Base-by-base conservation (phyloP, 2,113 vertebrate genomes). In the Trinectes maculatus region DNA sequence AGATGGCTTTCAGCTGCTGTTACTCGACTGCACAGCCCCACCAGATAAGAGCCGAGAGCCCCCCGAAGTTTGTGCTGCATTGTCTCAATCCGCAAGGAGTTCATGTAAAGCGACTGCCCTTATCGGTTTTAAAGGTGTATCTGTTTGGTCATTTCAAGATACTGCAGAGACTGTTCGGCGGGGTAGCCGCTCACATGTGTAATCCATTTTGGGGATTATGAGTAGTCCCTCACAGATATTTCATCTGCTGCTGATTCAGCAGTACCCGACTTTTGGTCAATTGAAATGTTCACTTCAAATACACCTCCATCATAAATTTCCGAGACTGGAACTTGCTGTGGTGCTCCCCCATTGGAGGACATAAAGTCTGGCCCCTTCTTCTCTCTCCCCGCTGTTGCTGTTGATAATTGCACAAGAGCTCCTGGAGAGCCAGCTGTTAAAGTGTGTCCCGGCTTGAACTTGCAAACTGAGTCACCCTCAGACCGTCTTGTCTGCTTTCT, bases 1-100 rank as follows among this genome's bases (percentile, higher is more conserved):
- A 92, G 89, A 91, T 92, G 90, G 90, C 79, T 90, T 89, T 90
- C 86, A 89, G 89, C 85, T 88, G 91, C 83, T 80, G 62, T 53
- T 68, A 65, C 69, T 83, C 71, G 43, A 81, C 64, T 42, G 33
- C 26, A 48, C 62, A 64, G 59, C 63, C 46, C 48, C 65, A 13
- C 56, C 53, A 83, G 74, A 85, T 83, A 80, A 80, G 63, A 73
- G 54, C 68, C 6, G 26, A 59, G 71, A 77, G 54, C 43, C 62
- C 49, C 54, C 29, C 63, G 42, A 84, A 73, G 67, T 82, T 79
- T 26, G 36, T 46, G 13, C 60, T 36, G 51, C 70, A 74, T 79
- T 83, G 61, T 77, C 58, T 71, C n/a, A 19, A 51, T 59, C 66
- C 16, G 5, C 58, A 59, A n/a, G 31, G 51, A 80, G 34, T 67